These are phyloP conservation scores for Cnemophilus loriae DNA, from an alignment of 2,113 vertebrate species.

Conservation along the genomic window DNA sequence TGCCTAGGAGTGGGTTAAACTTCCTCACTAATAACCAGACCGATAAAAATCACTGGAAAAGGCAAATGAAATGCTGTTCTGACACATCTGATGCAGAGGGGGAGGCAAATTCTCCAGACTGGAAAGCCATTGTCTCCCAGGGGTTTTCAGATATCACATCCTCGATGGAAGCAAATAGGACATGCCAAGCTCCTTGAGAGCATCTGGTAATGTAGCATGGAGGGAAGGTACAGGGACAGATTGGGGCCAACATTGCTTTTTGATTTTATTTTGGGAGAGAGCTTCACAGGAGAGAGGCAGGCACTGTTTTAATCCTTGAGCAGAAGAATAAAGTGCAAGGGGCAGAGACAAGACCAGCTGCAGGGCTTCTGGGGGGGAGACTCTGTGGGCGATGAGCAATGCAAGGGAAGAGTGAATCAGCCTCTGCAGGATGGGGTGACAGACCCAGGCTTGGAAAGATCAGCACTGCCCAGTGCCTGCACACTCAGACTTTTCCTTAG, in stretches of 20 bases:
- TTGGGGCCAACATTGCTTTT: not conserved
- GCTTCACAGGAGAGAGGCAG: not conserved
- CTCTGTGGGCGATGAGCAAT: not conserved
- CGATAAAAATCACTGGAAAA: constrained; percentile 44
- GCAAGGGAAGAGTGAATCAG: not conserved
- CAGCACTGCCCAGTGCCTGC: not conserved
- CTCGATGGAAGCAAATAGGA: not conserved
- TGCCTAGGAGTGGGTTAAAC: constrained; percentile 31
- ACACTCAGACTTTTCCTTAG: not conserved
- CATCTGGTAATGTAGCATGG: not conserved
- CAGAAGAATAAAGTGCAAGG: not conserved
- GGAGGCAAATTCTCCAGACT: constrained; percentile 11
- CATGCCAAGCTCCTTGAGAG: not conserved
- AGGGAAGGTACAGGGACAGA: not conserved
- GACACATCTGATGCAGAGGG: constrained; percentile 44
- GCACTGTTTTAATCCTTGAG: not conserved
- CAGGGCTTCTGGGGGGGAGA: not conserved
- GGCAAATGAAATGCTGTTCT: constrained; percentile 40
- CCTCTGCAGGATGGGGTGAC: not conserved
- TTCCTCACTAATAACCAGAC: constrained; percentile 28
- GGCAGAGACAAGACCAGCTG: not conserved
- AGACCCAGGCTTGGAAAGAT: not conserved
- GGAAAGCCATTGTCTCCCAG: constrained; percentile 7
- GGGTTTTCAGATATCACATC: constrained; percentile 19
- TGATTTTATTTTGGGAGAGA: constrained; percentile 5